phyloP scores from a whole-genome alignment of 2,888 invertebrate species.

The Therioaphis trifolii region DNA sequence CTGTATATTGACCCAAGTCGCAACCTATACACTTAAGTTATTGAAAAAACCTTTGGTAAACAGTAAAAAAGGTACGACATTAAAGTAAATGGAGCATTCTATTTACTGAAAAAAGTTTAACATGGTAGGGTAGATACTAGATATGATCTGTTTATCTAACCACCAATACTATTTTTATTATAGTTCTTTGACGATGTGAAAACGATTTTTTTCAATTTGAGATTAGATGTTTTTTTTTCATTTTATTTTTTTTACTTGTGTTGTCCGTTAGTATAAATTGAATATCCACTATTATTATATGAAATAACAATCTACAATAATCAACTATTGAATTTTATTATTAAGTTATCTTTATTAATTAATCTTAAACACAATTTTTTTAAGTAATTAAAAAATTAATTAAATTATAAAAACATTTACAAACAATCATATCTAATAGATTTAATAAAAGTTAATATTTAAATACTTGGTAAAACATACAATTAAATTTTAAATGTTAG shows the following conservation, averaged over 20 bases:
- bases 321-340: too few species aligned
- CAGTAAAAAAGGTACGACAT: neutral
- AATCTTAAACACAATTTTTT: too few species aligned
- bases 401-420: too few species aligned
- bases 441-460: too few species aligned
- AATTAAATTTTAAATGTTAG: too few species aligned
- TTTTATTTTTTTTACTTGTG: neutral
- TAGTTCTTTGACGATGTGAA: neutral
- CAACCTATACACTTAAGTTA: neutral
- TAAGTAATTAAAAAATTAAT: too few species aligned
- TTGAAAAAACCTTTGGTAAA: neutral
- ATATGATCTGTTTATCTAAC: neutral
- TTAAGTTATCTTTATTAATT: too few species aligned
- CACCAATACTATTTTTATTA: neutral
- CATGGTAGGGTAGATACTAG: neutral
- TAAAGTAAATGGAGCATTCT: neutral
- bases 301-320: too few species aligned
- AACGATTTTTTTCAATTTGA: neutral
- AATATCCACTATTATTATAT: neutral
- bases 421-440: too few species aligned
- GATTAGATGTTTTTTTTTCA: neutral
- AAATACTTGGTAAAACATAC: too few species aligned
- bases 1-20: neutral
- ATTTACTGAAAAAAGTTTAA: constrained; percentile 4
- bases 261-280: neutral